A percentile compares a stretch with the other conserved stretches of the same genome.
Evolutionary conservation across 2,797 vertebrate species (phyloP).

Genomic region (Lagorchestes hirsutus): DNA sequence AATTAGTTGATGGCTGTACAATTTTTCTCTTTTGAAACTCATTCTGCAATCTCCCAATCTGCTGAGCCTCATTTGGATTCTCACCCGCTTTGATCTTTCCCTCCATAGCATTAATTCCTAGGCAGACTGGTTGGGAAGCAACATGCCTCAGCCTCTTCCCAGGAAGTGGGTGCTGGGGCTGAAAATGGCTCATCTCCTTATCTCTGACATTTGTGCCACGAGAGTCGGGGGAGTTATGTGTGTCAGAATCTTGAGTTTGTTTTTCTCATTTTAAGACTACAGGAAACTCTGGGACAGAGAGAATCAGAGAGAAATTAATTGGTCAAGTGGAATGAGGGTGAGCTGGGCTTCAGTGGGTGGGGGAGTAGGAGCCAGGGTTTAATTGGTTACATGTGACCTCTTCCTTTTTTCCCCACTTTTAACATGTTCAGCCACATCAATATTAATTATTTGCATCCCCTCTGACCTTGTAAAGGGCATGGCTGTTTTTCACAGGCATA

Average conservation of each 20-base stretch:
- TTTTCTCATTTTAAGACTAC: constrained; percentile 35
- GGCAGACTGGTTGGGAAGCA: background rate
- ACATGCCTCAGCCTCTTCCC: background rate
- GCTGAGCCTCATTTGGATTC: constrained; percentile 68
- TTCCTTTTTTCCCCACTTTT: constrained; percentile 43
- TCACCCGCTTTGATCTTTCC: constrained; percentile 64
- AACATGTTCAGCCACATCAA: constrained; percentile 47
- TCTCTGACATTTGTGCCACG: constrained; percentile 29
- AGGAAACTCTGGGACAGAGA: background rate
- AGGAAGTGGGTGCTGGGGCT: background rate
- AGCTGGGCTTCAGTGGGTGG: background rate
- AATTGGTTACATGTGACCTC: constrained; percentile 60
- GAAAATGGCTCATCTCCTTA: background rate
- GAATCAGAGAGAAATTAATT: constrained; percentile 34
- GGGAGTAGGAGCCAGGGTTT: background rate
- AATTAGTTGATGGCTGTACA: constrained; percentile 55
- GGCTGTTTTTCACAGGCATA: constrained; percentile 41
- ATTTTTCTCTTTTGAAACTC: constrained; percentile 71
- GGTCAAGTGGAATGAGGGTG: background rate
- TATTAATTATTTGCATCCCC: constrained; percentile 41
- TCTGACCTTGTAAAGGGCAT: constrained; percentile 45
- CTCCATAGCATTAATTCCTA: constrained; percentile 45
- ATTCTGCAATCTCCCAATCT: constrained; percentile 49
- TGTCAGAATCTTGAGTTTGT: background rate
- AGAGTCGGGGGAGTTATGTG: background rate